Conservation (phyloP, 1,140 invertebrate species). For the Hyposmocoma kahamanoa region DNA sequence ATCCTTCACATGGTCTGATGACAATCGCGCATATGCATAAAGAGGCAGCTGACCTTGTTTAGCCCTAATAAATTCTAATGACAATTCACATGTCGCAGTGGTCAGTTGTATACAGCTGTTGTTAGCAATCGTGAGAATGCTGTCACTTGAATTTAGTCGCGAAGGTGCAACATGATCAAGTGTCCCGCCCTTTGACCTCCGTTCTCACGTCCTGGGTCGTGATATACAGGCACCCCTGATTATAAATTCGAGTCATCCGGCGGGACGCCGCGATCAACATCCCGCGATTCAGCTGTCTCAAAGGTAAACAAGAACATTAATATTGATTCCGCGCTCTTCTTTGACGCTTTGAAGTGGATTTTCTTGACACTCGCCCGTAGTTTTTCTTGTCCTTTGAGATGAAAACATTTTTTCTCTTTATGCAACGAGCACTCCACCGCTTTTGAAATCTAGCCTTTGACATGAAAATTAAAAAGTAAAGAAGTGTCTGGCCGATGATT, state of each 20-base stretch:
- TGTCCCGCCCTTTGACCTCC: conserved; percentile 57
- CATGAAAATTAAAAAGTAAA: conserved; percentile 18
- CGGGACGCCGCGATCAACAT: conserved; percentile 25
- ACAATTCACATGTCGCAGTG: conserved; percentile 44
- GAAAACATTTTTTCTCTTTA: conserved; percentile 30
- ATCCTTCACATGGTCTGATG: conserved; percentile 36
- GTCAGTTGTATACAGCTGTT: conserved; percentile 31
- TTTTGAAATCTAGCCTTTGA: conserved; percentile 16
- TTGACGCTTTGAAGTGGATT: conserved; percentile 55
- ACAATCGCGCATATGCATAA: conserved; percentile 44
- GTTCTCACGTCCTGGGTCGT: conserved; percentile 51
- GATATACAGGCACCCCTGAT: conserved; percentile 57
- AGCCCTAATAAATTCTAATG: conserved; percentile 66
- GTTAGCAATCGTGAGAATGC: conserved; percentile 60
- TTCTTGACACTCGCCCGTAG: conserved; percentile 40
- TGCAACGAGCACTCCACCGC: not conserved
- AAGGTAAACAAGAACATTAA: conserved; percentile 67
- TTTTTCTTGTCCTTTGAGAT: conserved; percentile 51
- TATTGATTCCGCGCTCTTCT: conserved; percentile 65
- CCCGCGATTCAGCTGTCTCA: conserved; percentile 42
- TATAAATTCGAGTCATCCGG: conserved; percentile 63
- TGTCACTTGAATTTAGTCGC: conserved; percentile 8
- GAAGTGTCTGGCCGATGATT: too few relatives aligned
- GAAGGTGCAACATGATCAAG: conserved; percentile 65
- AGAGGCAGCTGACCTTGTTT: conserved; percentile 56